Evolutionary conservation across 2,113 vertebrate species (phyloP).

Genomic region (Neoarius graeffei): DNA sequence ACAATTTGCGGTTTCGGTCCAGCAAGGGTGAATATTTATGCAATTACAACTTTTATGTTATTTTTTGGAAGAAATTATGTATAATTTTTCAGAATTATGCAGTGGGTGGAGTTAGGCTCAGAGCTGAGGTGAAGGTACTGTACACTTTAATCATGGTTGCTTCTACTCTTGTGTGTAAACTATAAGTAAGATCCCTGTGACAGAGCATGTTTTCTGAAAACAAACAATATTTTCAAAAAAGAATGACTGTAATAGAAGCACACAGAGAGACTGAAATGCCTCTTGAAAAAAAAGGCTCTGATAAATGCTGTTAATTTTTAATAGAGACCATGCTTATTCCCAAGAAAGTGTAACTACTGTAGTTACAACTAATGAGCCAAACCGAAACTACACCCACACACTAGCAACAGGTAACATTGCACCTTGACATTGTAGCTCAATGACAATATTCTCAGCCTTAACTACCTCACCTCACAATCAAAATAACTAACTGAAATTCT

Average conservation of each 20-base stretch:
- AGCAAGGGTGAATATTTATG: not conserved
- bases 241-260: not conserved
- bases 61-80: not conserved
- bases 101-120: too few species aligned
- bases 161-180: not conserved
- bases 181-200: not conserved
- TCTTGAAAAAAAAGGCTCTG: not conserved
- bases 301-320: not conserved
- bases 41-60: not conserved
- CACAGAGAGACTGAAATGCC: not conserved
- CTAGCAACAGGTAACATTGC: not conserved
- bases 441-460: not conserved
- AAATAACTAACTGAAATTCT: slow-evolving; percentile 3
- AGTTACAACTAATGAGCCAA: not conserved
- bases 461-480: slow-evolving; percentile 7
- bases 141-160: not conserved
- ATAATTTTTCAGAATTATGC: too few species aligned
- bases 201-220: not conserved
- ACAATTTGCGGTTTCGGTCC: too few species aligned
- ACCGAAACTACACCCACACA: slow-evolving; percentile 14
- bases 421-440: not conserved
- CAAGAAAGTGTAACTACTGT: not conserved
- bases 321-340: not conserved
- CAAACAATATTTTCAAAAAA: not conserved
- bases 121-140: not conserved